Evolutionary conservation across 2,888 invertebrate species (phyloP), one percentile per base, ranked within the genome.

Genomic region (Amiota mariae): DNA sequence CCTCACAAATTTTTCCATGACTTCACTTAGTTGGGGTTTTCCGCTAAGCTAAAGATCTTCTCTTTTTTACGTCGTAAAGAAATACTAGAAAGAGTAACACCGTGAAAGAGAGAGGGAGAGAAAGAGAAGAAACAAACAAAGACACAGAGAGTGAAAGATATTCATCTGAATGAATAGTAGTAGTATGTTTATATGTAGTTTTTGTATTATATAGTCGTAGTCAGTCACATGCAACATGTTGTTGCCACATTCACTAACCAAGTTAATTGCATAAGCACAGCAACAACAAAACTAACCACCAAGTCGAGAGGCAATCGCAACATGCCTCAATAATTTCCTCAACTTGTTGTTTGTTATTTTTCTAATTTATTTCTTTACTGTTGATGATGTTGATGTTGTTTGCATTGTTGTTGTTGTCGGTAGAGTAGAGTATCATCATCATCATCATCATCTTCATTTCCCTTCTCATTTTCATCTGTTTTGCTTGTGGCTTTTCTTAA

Each of bases 241-340:
- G 72, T 77, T 83, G 80, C 82, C 79, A 78, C 83, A 83, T 77
- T 78, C 76, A 75, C 75, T 76, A 80, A 72, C 77, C 78, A 77
- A 75, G 72, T 75, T 83, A 86, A 86, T 83, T 83, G 79, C 86
- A 83, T 85, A 85, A 83, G 82, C 77, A 71, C 13, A n/a, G 24
- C 1, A 36, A n/a, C 48, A 48, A 51, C 64, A 46, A n/a, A 59
- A 59, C n/a, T 36, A 36, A 12, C 48, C 13, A 11, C 61, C 20
- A 15, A 51, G 51, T 36, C 74, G 24, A 48, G 11, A 48, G 36
- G 20, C 49, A 67, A 49, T 76, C 73, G 67, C 75, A 72, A 70
- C 85, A 84, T 84, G 76, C 76, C 80, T 78, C 80, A 76, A 81
- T 79, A 79, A 80, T 81, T 80, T 77, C 77, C 75, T 74, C 77